Evolutionary conservation across 2,113 vertebrate species (phyloP), one percentile per base, ranked within the genome.

Genomic region (Willisornis vidua): DNA sequence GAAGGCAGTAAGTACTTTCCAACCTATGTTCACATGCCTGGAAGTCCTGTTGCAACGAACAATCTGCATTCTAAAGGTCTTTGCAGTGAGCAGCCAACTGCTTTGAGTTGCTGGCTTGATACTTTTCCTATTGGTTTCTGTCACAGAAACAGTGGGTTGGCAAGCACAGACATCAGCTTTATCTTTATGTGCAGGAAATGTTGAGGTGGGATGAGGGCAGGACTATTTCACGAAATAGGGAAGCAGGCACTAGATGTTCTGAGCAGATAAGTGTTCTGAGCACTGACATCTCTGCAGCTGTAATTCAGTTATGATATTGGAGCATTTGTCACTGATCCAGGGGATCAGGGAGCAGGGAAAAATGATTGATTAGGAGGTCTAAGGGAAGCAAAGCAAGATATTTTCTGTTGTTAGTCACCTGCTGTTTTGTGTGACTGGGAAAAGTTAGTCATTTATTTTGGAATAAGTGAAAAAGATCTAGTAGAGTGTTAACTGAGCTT

Each of bases 251-350:
- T 33, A 72, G 85, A 17, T 80, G 58, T 77, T 90, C 59, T 55
- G 33, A 29, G 29, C 45, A 80, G 66, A 55, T 66, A 74, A 67
- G 39, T 78, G 48, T 39, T 83, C n/a, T 70, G 58, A 2, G 25
- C 72, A 86, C 59, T 70, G 83, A 88, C 72, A 63, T 67, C 43
- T 74, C 63, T 80, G 23, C 63, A 88, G 54, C 39, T 83, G 19
- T 51, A 90, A 66, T 20, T 85, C 51, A 86, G 22, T 73, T 88
- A 62, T 23, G 52, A 58, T 63, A 74, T 15, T 73, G 35, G 63
- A 86, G 39, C 49, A 77, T 62, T 96, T 90, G 31, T 71, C 68
- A 73, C 43, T 63, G 83, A 94, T 92, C 83, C 79, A 67, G 39
- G 28, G 26, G 23, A 75, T 92, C n/a, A 80, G 46, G 6, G 17